Percentiles rank a stretch among this genome's conserved stretches.
Evolutionary conservation across 2,888 invertebrate genomes (phyloP).

Genomic region (Melinaea menophilus): DNA sequence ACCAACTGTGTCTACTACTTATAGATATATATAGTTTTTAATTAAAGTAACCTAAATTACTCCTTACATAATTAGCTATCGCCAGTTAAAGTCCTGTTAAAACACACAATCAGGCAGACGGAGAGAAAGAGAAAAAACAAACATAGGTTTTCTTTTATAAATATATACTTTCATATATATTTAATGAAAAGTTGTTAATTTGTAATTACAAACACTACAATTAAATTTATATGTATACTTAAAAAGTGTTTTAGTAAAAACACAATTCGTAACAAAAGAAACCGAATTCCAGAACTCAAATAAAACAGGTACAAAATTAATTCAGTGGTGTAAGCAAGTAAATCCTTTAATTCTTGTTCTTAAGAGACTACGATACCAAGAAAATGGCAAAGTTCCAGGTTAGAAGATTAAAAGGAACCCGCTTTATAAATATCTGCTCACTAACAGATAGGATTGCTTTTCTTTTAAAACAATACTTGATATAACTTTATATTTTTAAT

Average conservation of each 20-base stretch:
- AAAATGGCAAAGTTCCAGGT: conserved; percentile 8
- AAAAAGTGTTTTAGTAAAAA: background rate
- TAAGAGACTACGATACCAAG: conserved; percentile 5
- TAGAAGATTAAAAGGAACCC: conserved; percentile 6
- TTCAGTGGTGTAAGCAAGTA: conserved; percentile 2
- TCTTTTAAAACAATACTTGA: background rate
- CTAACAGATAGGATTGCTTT: background rate
- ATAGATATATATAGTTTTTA: too few relatives aligned
- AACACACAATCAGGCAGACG: too few relatives aligned
- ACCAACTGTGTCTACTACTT: too few relatives aligned
- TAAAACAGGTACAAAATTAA: conserved; percentile 4
- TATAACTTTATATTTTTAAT: too few relatives aligned
- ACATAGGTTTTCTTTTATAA: too few relatives aligned
- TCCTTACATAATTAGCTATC: too few relatives aligned
- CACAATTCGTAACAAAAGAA: background rate
- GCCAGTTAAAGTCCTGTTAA: too few relatives aligned
- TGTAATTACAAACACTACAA: too few relatives aligned
- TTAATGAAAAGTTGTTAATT: too few relatives aligned
- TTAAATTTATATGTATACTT: background rate
- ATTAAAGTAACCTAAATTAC: too few relatives aligned
- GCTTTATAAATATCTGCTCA: conserved; percentile 4
- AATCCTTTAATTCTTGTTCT: conserved; percentile 7
- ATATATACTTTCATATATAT: too few relatives aligned
- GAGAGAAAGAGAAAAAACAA: too few relatives aligned
- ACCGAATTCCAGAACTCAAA: conserved; percentile 1